These are phyloP conservation scores for Gallirallus australis DNA, from an alignment of 2,797 vertebrate species.

Conservation along the genomic window DNA sequence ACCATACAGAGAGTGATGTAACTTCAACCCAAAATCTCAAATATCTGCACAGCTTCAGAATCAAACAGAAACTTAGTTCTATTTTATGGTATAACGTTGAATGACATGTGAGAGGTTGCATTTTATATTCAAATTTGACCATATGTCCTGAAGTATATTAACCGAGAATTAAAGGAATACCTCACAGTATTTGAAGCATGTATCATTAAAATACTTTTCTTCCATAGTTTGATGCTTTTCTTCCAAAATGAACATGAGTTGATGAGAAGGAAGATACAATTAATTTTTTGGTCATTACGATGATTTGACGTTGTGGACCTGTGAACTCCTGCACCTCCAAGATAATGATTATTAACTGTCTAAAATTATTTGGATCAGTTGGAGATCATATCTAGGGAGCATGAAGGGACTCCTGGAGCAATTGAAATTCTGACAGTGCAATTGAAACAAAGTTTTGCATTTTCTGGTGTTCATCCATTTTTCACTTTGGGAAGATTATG, in stretches of 20 bases:
- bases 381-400: not conserved
- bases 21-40: not conserved
- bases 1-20: not conserved
- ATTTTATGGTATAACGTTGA: not conserved
- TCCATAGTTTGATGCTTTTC: not conserved
- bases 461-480: not conserved
- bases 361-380: not conserved
- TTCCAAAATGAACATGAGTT: not conserved
- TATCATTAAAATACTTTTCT: not conserved
- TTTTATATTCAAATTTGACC: not conserved
- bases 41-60: not conserved
- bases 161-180: not conserved
- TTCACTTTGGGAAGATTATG: not conserved
- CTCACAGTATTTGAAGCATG: not conserved
- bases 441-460: not conserved
- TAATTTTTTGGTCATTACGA: not conserved
- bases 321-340: not conserved
- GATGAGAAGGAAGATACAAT: not conserved
- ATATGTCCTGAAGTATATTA: not conserved
- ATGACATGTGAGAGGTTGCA: not conserved
- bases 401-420: not conserved
- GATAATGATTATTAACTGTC: accelerated
- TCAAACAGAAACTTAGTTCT: not conserved
- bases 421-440: not conserved
- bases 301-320: not conserved